Evolutionary conservation across 2,113 vertebrate genomes (phyloP), one percentile per base, ranked within the genome.

Genomic region (Neomonachus schauinslandi): DNA sequence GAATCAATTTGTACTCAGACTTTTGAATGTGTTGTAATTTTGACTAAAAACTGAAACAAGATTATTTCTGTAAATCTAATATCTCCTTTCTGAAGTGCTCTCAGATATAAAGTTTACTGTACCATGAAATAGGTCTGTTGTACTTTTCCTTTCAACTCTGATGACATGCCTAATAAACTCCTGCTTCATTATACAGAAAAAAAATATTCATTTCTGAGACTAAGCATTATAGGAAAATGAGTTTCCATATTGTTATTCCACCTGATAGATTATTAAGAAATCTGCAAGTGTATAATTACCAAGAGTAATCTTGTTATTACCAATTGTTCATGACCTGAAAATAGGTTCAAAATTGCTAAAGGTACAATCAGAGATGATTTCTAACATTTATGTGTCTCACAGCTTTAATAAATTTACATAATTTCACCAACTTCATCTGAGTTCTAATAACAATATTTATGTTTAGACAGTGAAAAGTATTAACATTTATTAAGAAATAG

Each of bases 31-130:
- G 31, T 81, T 96, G 49, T 97, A 98, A 81, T 98, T 98, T 96
- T 98, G 98, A 98, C 98, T 98, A 98, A 98, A 98, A 97, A 97
- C 72, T 97, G 98, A 98, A 98, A 98, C 98, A 97, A 98, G 98
- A 98, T 77, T 98, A 92, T 97, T 98, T 98, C 95, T 98, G 94
- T 98, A 98, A 98, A 98, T 98, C 95, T 97, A 97, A 98, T 98
- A 95, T 95, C 97, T 98, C 65, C 71, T 96, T 97, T 98, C 94
- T 82, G 51, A 98, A 97, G 90, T 57, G 22, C 81, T 97, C 18
- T 5, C 28, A 97, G 80, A 98, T 98, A 98, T 98, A 98, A 98
- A 98, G 95, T 95, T 96, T 97, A 97, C 89, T 98, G 97, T 98
- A 98, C 97, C 98, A 97, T 99, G 98, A 99, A 99, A 98, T 98